These are phyloP conservation scores for Aphidius gifuensis DNA, from an alignment of 1,140 invertebrate species.

Conservation along the genomic window DNA sequence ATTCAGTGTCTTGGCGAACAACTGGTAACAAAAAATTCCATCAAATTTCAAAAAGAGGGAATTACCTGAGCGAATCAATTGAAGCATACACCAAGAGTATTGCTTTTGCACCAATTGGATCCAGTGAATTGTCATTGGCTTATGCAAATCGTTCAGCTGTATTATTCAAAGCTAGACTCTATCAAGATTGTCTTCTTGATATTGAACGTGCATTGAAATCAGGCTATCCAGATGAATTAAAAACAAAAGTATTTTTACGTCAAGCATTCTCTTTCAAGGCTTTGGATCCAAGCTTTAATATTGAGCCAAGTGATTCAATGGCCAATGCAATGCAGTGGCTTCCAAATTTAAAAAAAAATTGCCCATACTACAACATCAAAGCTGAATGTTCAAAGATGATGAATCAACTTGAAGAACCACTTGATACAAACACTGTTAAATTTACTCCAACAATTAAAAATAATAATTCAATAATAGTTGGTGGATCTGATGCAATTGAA, in stretches of 20 bases:
- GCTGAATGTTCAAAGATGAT: neutral
- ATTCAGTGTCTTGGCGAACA: too few relatives aligned
- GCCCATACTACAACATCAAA: too few relatives aligned
- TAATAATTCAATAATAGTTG: slow-evolving; percentile 7
- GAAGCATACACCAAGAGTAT: slow-evolving; percentile 4
- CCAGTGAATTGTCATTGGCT: slow-evolving; percentile 8
- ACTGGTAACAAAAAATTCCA: too few relatives aligned
- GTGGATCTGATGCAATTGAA: slow-evolving; percentile 7
- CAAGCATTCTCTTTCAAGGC: slow-evolving; percentile 1
- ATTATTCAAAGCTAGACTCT: slow-evolving; percentile 4
- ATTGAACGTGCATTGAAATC: slow-evolving; percentile 14
- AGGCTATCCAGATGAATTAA: slow-evolving; percentile 12
- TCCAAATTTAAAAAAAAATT: too few relatives aligned
- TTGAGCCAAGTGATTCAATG: neutral
- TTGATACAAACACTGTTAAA: slow-evolving; percentile 1
- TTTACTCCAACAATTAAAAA: neutral
- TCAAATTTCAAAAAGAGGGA: too few relatives aligned
- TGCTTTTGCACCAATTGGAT: slow-evolving; percentile 8
- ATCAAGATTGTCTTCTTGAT: slow-evolving; percentile 16
- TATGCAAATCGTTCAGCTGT: slow-evolving; percentile 21
- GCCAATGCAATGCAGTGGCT: too few relatives aligned
- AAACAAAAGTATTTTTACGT: slow-evolving; percentile 11
- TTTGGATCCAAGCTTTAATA: neutral
- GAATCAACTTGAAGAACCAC: neutral
- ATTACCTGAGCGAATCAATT: too few relatives aligned